Conservation (phyloP, 2,888 invertebrate species). For the Strigamia crassipes region DNA sequence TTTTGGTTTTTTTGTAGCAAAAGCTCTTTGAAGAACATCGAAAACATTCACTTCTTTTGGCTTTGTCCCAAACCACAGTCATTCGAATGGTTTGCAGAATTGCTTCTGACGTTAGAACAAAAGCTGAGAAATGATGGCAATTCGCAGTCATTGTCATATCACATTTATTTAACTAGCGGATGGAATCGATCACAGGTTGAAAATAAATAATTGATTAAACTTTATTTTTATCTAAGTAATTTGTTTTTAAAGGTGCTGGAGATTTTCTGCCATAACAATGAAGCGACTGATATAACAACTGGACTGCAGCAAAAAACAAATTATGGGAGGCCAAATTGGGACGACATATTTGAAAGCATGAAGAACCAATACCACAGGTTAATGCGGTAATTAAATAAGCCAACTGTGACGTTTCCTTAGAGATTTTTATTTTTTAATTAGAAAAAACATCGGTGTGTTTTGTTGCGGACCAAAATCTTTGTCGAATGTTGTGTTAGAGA, state of each 20-base stretch:
- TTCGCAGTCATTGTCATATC: neutral
- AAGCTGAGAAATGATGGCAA: neutral
- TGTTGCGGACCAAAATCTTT: conserved; percentile 36
- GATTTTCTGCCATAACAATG: neutral
- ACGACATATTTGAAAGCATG: neutral
- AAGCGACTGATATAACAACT: neutral
- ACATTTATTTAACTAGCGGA: conserved; percentile 43
- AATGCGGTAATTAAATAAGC: neutral
- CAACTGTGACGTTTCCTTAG: neutral
- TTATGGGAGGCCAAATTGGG: conserved; percentile 43
- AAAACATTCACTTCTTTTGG: conserved; percentile 44
- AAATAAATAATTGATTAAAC: neutral
- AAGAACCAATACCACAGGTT: neutral
- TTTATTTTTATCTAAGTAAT: too few species aligned
- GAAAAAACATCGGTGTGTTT: conserved; percentile 15
- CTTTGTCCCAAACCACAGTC: conserved; percentile 44
- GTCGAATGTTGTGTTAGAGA: neutral
- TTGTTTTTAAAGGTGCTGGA: neutral
- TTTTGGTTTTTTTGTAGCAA: conserved; percentile 1
- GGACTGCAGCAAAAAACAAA: conserved; percentile 34
- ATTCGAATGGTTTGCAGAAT: conserved; percentile 45
- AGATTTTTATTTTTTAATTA: neutral
- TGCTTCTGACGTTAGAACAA: neutral
- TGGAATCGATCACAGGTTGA: neutral
- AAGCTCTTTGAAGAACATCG: neutral